Conservation (phyloP, 2,888 invertebrate genomes). For the Meiosimyza decipiens region DNA sequence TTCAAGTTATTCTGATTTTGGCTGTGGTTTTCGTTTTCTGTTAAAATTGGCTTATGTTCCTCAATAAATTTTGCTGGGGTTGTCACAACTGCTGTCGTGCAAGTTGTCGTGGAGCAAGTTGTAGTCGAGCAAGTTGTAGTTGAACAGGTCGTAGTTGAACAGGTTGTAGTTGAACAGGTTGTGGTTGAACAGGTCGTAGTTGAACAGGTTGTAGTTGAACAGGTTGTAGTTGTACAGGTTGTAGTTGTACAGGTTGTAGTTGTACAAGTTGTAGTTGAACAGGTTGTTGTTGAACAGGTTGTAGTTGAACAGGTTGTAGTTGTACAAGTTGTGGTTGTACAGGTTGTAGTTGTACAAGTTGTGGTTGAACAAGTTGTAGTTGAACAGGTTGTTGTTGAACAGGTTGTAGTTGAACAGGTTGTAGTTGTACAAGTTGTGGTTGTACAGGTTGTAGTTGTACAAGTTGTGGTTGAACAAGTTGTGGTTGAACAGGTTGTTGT, state of each 20-base stretch:
- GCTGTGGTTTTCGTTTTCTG: no score
- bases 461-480: constrained; percentile 4
- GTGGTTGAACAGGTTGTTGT: background rate
- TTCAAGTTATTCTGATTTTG: background rate
- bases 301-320: constrained; percentile 5
- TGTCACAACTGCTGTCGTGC: background rate
- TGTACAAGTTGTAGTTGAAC: background rate
- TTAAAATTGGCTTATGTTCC: no score
- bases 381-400: background rate
- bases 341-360: background rate
- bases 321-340: background rate
- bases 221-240: constrained; percentile 9
- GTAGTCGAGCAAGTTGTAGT: constrained; percentile 5
- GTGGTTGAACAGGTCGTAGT: constrained; percentile 6
- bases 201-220: constrained; percentile 13
- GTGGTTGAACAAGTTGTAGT: constrained; percentile 15
- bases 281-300: background rate
- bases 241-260: constrained; percentile 5
- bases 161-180: constrained; percentile 1
- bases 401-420: background rate
- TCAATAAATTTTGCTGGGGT: background rate
- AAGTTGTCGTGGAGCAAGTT: constrained; percentile 1
- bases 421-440: background rate
- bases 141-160: background rate
- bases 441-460: constrained; percentile 3